Conservation (phyloP, 2,888 invertebrate species). For the Heliconius hortense region DNA sequence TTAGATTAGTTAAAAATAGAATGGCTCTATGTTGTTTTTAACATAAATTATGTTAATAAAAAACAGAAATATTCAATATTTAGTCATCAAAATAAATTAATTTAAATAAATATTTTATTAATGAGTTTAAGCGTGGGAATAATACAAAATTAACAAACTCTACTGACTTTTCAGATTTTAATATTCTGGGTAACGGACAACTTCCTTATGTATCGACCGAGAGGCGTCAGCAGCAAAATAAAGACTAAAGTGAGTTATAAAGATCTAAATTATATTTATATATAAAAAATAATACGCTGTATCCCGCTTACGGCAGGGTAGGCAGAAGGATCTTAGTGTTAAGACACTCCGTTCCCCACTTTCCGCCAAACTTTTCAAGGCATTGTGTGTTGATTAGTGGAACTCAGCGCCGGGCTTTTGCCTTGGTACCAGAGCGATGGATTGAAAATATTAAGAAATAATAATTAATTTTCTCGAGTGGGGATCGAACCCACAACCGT, state of each 20-base stretch:
- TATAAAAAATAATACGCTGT: not conserved
- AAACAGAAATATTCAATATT: not conserved
- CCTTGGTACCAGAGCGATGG: not conserved
- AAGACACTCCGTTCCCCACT: not conserved
- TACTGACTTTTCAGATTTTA: slow-evolving; percentile 83
- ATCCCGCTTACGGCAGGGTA: not conserved
- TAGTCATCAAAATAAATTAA: not conserved
- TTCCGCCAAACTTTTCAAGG: not conserved
- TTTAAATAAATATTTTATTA: not conserved
- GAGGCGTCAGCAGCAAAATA: slow-evolving; percentile 77
- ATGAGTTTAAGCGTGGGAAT: not conserved
- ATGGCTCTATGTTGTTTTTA: too few relatives aligned
- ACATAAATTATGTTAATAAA: not conserved
- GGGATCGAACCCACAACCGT: not conserved
- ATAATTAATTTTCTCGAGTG: not conserved
- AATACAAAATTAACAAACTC: not conserved
- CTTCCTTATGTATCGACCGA: slow-evolving; percentile 87
- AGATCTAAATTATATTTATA: not conserved
- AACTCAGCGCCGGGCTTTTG: not conserved
- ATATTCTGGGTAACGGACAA: slow-evolving; percentile 95
- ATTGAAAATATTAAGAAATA: not conserved
- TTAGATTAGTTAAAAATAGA: too few relatives aligned
- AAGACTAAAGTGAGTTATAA: slow-evolving; percentile 69
- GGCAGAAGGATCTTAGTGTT: not conserved
- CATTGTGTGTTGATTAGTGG: not conserved